A percentile compares a stretch with the other conserved stretches of the same genome.
Evolutionary conservation across 2,113 vertebrate genomes (phyloP).

Genomic region (Mormyrus iriodes): DNA sequence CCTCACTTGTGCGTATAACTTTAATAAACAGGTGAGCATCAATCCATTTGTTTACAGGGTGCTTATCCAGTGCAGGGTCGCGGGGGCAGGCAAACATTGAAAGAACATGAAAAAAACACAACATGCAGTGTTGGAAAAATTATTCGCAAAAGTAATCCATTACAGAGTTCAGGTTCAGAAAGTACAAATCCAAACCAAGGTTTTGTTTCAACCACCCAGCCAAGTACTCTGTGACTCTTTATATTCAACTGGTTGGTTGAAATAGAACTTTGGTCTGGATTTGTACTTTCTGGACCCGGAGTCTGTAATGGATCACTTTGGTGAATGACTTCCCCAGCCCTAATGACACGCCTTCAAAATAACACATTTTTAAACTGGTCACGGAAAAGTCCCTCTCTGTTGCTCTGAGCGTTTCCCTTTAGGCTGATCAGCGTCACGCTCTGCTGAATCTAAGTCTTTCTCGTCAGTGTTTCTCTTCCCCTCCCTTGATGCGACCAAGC

Average conservation of each 20-base stretch:
- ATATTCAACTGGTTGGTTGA: neutral
- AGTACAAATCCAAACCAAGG: neutral
- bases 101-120: neutral
- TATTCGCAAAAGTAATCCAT: neutral
- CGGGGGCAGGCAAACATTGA: neutral
- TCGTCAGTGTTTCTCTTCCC: neutral
- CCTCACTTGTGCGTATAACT: neutral
- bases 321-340: neutral
- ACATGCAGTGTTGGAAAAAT: neutral
- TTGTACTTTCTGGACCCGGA: neutral
- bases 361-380: neutral
- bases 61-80: neutral
- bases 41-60: neutral
- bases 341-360: neutral
- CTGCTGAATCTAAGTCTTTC: neutral
- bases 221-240: neutral
- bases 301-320: neutral
- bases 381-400: neutral
- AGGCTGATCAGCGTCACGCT: neutral
- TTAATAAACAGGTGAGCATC: neutral
- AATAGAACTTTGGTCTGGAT: neutral
- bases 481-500: too few relatives aligned
- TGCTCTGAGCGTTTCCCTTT: neutral
- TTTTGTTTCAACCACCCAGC: neutral
- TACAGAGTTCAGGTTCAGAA: neutral